Base-by-base conservation (phyloP, 2,113 vertebrate genomes). In the Aegotheles bennettii region DNA sequence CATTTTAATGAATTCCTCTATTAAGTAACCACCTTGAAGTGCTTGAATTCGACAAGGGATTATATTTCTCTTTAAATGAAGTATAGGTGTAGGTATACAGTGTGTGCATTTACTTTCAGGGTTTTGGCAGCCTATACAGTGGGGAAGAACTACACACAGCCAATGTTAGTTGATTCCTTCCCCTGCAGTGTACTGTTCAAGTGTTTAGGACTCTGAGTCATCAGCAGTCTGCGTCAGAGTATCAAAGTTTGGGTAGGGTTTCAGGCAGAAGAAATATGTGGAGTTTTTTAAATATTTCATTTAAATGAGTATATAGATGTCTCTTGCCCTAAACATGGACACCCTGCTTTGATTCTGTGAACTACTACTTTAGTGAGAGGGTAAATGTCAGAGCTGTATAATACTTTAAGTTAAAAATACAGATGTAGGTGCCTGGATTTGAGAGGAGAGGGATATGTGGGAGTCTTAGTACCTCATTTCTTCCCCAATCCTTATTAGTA, bases 31-130 rank as follows among this genome's bases (percentile, higher is more conserved):
- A 48, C 85, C 89, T 68, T 47, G 4, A 74, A 84, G 60, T 81
- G 63, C 35, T 6, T 80, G 89, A 81, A 82, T 94, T 60, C 93
- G 86, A 17, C 45, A 67, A 76, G 90, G 56, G 79, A 59, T 90
- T 90, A 31, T 76, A 48, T 90, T 96, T 90, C 87, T 82, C 48
- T 77, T 61, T 47, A 63, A 95, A 74, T 90, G 82, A 75, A 75
- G 38, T 74, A 25, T 84, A 86, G 68, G 73, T 92, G 64, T 88
- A 69, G 67, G 45, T 85, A 67, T 42, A 94, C 75, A 93, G 76
- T 81, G 28, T 77, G 4, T 77, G 42, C 64, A 36, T 94, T 94
- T 81, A 45, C 36, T 78, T 93, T 42, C 47, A 40, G 83, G 29
- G 17, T 81, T 93, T 82, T 84, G 89, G 80, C 91, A 95, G 64